Evolutionary conservation across 1,140 invertebrate species (phyloP).

Genomic region (Ylistrum balloti): DNA sequence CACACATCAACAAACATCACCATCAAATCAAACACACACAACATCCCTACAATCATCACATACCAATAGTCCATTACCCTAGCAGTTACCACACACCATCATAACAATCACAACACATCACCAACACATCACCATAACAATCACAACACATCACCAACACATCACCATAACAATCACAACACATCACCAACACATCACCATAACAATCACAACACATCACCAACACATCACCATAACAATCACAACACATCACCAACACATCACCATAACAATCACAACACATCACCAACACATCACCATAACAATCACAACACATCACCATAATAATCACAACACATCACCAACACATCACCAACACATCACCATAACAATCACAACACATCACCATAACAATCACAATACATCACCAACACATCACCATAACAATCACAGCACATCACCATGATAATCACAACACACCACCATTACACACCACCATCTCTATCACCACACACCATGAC

Average conservation of each 20-base stretch:
- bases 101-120: background rate
- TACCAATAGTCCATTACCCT: background rate
- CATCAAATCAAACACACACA: too few species aligned
- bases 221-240: slow-evolving; percentile 42
- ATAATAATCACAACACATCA: slow-evolving; percentile 42
- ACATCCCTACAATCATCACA: background rate
- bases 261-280: slow-evolving; percentile 26
- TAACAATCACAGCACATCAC: background rate
- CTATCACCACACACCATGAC: too few species aligned
- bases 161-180: slow-evolving; percentile 43
- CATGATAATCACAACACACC: background rate
- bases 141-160: slow-evolving; percentile 53
- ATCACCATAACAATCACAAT: background rate
- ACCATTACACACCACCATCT: too few species aligned
- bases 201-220: background rate
- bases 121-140: slow-evolving; percentile 32
- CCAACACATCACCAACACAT: slow-evolving; percentile 46
- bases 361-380: slow-evolving; percentile 43
- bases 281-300: background rate
- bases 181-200: background rate
- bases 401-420: background rate
- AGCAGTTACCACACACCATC: background rate
- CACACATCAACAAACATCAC: too few species aligned
- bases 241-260: slow-evolving; percentile 55
- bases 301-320: background rate